A percentile compares a stretch with the other conserved stretches of the same genome.
These are phyloP conservation scores for Cavia aperea DNA, from an alignment of 2,113 vertebrate species.

Conservation along the genomic window DNA sequence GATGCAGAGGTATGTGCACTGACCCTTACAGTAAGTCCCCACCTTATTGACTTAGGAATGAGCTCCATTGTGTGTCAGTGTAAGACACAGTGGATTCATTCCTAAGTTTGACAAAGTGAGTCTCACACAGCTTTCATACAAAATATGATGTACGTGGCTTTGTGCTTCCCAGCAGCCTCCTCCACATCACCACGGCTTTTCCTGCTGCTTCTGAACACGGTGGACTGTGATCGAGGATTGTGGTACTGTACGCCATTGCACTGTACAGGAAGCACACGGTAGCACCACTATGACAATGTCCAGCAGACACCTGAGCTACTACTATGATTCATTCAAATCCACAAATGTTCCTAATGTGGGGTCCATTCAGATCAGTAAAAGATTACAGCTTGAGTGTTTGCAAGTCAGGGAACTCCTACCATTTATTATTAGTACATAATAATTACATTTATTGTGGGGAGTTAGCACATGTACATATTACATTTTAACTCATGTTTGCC, in stretches of 20 bases:
- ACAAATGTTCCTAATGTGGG: neutral
- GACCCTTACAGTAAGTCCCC: neutral
- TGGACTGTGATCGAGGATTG: neutral
- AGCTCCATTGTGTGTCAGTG: neutral
- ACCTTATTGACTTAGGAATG: neutral
- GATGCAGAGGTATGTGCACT: rapidly evolving
- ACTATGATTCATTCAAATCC: neutral
- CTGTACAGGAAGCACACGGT: neutral
- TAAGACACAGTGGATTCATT: neutral
- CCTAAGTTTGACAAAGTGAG: neutral
- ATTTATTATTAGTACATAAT: neutral
- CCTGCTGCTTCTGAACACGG: neutral
- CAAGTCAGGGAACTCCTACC: no score
- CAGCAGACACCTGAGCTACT: neutral
- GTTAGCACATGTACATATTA: neutral
- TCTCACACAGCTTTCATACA: neutral
- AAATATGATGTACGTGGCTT: neutral
- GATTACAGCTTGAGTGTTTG: neutral
- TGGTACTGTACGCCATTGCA: neutral
- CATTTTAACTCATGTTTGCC: neutral
- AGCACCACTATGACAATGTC: neutral
- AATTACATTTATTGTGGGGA: neutral
- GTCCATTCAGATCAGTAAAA: neutral
- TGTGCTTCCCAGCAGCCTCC: neutral
- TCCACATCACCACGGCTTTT: neutral